Conservation (phyloP, 2,888 invertebrate species). For the Disparrhopalites patrizii region DNA sequence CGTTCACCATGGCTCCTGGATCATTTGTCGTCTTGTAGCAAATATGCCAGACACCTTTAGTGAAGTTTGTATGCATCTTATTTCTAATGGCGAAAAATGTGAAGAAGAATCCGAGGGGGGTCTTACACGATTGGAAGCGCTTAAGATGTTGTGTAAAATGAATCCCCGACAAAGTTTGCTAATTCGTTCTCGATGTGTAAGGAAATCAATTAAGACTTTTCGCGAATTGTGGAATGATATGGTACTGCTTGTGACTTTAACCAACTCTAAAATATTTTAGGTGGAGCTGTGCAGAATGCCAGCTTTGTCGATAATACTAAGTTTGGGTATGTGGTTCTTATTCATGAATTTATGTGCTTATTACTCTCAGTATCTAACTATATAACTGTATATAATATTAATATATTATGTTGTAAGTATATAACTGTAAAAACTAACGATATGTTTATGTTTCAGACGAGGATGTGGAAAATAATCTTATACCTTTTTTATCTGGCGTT, state of each 20-base stretch:
- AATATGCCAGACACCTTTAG: constrained; percentile 78
- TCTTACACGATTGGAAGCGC: constrained; percentile 66
- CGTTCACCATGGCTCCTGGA: constrained; percentile 81
- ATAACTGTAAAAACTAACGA: neutral
- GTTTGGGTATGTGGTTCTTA: constrained; percentile 65
- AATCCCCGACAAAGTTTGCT: constrained; percentile 81
- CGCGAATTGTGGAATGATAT: neutral
- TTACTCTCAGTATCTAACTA: neutral
- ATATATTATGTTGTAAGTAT: too few relatives aligned
- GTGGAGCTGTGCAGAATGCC: constrained; percentile 84
- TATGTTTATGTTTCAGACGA: constrained; percentile 30
- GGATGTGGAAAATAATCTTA: constrained; percentile 56
- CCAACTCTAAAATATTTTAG: constrained; percentile 48
- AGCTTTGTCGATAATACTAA: constrained; percentile 76
- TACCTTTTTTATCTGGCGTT: constrained; percentile 83
- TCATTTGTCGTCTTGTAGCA: constrained; percentile 86
- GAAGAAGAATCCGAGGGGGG: constrained; percentile 84
- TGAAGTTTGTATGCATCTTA: constrained; percentile 72
- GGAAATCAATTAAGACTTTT: constrained; percentile 43
- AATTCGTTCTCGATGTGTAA: constrained; percentile 76
- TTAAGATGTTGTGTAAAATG: constrained; percentile 79
- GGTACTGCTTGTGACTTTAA: neutral
- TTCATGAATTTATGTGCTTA: too few relatives aligned
- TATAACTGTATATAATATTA: too few relatives aligned
- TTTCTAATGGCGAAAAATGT: constrained; percentile 78